phyloP scores from a whole-genome alignment of 2,113 vertebrate species.

The Aptenodytes patagonicus region DNA sequence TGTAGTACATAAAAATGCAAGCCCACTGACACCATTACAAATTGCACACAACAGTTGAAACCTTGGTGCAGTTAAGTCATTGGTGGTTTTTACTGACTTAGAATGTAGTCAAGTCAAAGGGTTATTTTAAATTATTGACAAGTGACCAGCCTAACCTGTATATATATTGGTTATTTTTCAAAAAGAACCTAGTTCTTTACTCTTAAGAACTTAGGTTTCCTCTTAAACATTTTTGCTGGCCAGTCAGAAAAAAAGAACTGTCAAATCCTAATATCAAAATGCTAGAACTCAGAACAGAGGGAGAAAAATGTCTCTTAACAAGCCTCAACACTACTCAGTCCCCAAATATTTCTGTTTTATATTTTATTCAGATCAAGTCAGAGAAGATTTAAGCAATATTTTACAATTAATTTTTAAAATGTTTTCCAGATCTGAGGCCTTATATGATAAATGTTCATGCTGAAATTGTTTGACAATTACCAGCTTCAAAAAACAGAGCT shows the following conservation, averaged over 20 bases:
- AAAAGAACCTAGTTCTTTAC: background rate
- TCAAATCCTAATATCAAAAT: background rate
- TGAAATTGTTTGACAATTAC: background rate
- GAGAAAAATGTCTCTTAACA: background rate
- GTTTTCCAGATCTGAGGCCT: background rate
- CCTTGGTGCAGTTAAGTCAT: background rate
- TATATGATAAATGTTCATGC: background rate
- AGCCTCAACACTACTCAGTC: background rate
- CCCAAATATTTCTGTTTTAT: background rate
- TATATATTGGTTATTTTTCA: background rate
- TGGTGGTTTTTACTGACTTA: background rate
- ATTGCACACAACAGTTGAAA: background rate
- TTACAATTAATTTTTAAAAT: background rate
- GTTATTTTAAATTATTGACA: background rate
- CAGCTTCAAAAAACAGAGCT: background rate
- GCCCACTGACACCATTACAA: background rate
- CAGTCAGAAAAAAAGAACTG: background rate
- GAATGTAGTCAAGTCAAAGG: background rate
- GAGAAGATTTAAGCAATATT: background rate
- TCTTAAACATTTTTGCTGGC: background rate
- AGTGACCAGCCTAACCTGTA: background rate
- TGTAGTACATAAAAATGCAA: background rate
- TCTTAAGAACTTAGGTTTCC: background rate
- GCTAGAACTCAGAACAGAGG: background rate
- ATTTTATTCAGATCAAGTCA: slow-evolving; percentile 14